Evolutionary conservation across 2,888 invertebrate genomes (phyloP).

Genomic region (Neocrepidodera transversa): DNA sequence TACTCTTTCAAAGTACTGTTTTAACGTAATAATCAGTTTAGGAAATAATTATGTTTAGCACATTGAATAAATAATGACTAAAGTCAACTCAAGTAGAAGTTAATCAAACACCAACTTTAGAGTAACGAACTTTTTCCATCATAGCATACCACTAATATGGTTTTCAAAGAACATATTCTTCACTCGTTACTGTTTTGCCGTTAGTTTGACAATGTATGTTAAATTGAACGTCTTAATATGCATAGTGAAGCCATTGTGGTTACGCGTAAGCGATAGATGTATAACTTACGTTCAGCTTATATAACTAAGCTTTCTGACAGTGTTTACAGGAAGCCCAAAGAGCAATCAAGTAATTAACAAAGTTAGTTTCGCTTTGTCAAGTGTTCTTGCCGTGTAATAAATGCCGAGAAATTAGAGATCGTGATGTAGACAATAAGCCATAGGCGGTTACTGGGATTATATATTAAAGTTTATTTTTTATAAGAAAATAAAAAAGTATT

Average conservation of each 20-base stretch:
- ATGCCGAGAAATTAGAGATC: slow-evolving; percentile 24
- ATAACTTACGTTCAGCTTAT: slow-evolving; percentile 28
- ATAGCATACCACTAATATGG: too few species aligned
- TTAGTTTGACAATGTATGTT: slow-evolving; percentile 10
- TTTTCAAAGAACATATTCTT: too few species aligned
- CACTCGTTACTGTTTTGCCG: slow-evolving; percentile 5
- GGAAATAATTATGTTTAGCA: too few species aligned
- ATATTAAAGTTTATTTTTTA: too few species aligned
- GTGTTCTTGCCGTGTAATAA: slow-evolving; percentile 27
- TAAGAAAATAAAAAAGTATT: too few species aligned
- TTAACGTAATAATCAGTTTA: too few species aligned
- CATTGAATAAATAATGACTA: too few species aligned
- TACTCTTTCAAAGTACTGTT: too few species aligned
- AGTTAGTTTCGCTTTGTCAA: slow-evolving; percentile 32
- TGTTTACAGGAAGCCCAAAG: slow-evolving; percentile 30
- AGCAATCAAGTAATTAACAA: slow-evolving; percentile 33
- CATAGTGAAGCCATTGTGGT: slow-evolving; percentile 17
- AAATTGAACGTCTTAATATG: slow-evolving; percentile 11
- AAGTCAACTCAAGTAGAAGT: too few species aligned
- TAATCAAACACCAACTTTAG: too few species aligned
- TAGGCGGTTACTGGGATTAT: too few species aligned
- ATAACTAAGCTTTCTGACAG: slow-evolving; percentile 27
- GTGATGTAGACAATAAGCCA: slow-evolving; percentile 17
- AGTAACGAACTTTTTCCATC: too few species aligned
- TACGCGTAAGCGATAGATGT: slow-evolving; percentile 16